These are phyloP conservation scores for Cactoblastis cactorum DNA, from an alignment of 2,888 invertebrate species.

Conservation along the genomic window DNA sequence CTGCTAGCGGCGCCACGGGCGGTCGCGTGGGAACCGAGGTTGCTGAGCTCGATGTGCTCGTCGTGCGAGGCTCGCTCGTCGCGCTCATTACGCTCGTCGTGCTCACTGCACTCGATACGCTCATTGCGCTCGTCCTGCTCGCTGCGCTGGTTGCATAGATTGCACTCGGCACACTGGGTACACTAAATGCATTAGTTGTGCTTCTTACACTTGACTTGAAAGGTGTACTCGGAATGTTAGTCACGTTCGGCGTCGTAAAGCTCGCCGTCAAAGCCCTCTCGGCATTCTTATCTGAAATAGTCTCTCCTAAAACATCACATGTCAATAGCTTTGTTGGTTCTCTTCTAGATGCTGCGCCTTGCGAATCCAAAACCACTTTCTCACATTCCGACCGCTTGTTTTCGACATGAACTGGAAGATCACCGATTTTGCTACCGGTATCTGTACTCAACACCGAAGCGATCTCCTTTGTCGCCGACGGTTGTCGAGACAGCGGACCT, in stretches of 20 bases:
- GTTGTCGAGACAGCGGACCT: constrained; percentile 41
- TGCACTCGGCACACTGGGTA: not conserved
- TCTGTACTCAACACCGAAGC: constrained; percentile 46
- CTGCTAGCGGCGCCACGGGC: constrained; percentile 83
- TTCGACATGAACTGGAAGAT: constrained; percentile 33
- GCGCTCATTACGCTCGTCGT: constrained; percentile 19
- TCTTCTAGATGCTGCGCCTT: constrained; percentile 26
- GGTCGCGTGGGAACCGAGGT: constrained; percentile 33
- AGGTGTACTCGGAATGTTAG: no score
- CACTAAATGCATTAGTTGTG: no score
- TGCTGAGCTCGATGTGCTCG: constrained; percentile 18
- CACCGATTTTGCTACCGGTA: constrained; percentile 38
- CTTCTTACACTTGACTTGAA: no score
- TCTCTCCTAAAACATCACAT: not conserved
- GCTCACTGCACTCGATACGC: constrained; percentile 14
- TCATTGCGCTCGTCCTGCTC: constrained; percentile 2
- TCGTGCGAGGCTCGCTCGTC: constrained; percentile 15
- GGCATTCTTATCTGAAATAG: constrained; percentile 7
- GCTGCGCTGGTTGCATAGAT: not conserved
- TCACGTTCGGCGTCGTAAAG: no score
- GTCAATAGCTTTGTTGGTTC: not conserved
- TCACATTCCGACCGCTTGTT: constrained; percentile 21
- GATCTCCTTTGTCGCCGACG: constrained; percentile 47
- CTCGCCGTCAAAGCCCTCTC: constrained; percentile 22
- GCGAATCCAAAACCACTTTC: constrained; percentile 44